Conservation (phyloP, 2,888 invertebrate species). For the Athrips mouffetella region DNA sequence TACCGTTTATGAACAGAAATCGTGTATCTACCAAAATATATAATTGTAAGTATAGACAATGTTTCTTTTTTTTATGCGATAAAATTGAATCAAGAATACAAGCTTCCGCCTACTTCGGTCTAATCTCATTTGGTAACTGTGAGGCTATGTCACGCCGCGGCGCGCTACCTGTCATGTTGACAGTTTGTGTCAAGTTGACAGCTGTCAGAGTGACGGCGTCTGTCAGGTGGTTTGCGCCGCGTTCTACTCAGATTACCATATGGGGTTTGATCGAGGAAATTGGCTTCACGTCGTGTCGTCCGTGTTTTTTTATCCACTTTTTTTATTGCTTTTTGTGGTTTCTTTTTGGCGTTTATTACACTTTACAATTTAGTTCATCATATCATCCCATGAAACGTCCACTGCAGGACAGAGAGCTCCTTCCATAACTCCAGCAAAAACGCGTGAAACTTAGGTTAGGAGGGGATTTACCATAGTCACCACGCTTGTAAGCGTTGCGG, state of each 20-base stretch:
- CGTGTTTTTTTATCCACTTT: conserved; percentile 63
- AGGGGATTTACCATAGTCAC: no score
- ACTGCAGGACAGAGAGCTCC: no score
- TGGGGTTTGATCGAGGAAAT: conserved; percentile 85
- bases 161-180: conserved; percentile 35
- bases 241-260: conserved; percentile 88
- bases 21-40: no score
- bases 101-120: conserved; percentile 81
- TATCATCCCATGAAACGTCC: no score
- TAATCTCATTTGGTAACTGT: conserved; percentile 99
- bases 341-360: conserved; percentile 20
- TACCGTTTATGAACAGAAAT: no score
- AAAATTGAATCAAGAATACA: conserved; percentile 34
- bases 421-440: no score
- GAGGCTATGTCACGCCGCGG: conserved; percentile 79
- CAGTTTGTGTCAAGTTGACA: conserved; percentile 36
- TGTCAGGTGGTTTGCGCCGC: conserved; percentile 39
- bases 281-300: conserved; percentile 73
- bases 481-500: no score
- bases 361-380: conserved; percentile 4
- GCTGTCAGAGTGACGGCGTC: conserved; percentile 33
- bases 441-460: no score
- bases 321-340: conserved; percentile 39
- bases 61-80: neutral
- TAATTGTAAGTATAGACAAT: no score